Evolutionary conservation across 2,888 invertebrate species (phyloP).

Genomic region (Augiades crinisus): DNA sequence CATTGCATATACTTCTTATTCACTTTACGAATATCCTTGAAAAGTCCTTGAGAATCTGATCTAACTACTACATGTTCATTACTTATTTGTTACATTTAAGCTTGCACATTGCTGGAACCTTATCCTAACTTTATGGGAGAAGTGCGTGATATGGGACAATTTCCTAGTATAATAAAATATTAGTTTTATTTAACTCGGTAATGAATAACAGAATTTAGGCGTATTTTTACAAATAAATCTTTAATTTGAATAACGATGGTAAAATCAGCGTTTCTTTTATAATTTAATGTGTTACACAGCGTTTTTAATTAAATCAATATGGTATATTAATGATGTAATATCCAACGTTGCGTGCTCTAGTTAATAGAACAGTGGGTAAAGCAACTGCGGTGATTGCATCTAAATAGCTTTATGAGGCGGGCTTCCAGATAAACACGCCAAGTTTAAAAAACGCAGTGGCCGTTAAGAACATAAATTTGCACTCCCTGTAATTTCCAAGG

Average conservation of each 20-base stretch:
- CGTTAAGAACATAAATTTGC: constrained; percentile 41
- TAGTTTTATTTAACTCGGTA: constrained; percentile 7
- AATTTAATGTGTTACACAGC: background rate
- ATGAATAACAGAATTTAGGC: background rate
- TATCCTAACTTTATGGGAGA: constrained; percentile 8
- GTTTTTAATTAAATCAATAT: background rate
- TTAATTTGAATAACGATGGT: background rate
- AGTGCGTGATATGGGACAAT: constrained; percentile 18
- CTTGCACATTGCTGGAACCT: too few relatives aligned
- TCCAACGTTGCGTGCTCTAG: constrained; percentile 20
- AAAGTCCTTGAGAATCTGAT: too few relatives aligned
- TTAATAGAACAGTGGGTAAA: constrained; percentile 22
- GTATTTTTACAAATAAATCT: background rate
- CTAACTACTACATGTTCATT: too few relatives aligned
- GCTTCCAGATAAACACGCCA: constrained; percentile 47
- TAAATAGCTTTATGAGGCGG: constrained; percentile 53
- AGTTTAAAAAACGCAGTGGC: constrained; percentile 20
- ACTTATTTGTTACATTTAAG: too few relatives aligned
- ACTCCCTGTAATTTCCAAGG: constrained; percentile 44
- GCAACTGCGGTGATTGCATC: constrained; percentile 51
- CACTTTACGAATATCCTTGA: too few relatives aligned
- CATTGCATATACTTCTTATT: too few relatives aligned
- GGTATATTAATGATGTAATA: background rate
- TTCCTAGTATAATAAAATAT: constrained; percentile 16
- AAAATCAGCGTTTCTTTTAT: background rate